These are phyloP conservation scores for Drosophila stalkeri DNA, from an alignment of 2,888 invertebrate species.

Conservation along the genomic window DNA sequence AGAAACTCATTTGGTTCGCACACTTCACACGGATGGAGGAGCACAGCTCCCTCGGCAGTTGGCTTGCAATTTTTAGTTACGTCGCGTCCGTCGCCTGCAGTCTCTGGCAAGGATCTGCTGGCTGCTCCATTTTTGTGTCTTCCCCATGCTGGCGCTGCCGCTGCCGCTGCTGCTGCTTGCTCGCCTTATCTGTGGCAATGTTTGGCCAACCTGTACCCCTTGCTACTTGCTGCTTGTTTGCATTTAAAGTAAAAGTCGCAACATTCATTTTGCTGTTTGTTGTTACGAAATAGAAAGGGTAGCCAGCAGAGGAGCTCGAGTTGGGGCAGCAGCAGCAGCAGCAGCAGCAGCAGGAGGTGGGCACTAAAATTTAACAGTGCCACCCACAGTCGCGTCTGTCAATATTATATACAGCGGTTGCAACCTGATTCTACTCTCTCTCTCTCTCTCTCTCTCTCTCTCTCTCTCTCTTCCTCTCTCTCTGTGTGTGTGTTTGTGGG, in stretches of 20 bases:
- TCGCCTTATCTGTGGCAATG: constrained; percentile 8
- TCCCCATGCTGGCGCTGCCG: background rate
- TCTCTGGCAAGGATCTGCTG: constrained; percentile 69
- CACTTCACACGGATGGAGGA: constrained; percentile 54
- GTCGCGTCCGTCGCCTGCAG: constrained; percentile 43
- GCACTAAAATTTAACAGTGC: constrained; percentile 58
- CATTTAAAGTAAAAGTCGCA: constrained; percentile 65
- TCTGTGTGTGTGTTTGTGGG: background rate
- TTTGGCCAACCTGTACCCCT: constrained; percentile 29
- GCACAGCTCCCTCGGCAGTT: constrained; percentile 30
- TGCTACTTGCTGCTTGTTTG: constrained; percentile 40
- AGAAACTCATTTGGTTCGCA: constrained; percentile 65
- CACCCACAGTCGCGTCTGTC: constrained; percentile 48
- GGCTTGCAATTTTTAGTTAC: constrained; percentile 42
- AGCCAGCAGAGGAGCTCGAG: background rate
- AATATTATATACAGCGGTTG: constrained; percentile 39
- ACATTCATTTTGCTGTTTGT: constrained; percentile 48
- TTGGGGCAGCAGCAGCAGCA: accelerated
- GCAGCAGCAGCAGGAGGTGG: constrained; percentile 33
- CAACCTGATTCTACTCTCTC: constrained; percentile 8
- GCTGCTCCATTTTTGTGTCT: constrained; percentile 49
- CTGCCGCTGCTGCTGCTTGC: background rate
- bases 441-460: background rate
- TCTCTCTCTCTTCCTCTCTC: background rate
- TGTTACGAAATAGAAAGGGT: constrained; percentile 22